Evolutionary conservation across 2,797 vertebrate genomes (phyloP), one percentile per base, ranked within the genome.

Genomic region (Neomorphus geoffroyi): DNA sequence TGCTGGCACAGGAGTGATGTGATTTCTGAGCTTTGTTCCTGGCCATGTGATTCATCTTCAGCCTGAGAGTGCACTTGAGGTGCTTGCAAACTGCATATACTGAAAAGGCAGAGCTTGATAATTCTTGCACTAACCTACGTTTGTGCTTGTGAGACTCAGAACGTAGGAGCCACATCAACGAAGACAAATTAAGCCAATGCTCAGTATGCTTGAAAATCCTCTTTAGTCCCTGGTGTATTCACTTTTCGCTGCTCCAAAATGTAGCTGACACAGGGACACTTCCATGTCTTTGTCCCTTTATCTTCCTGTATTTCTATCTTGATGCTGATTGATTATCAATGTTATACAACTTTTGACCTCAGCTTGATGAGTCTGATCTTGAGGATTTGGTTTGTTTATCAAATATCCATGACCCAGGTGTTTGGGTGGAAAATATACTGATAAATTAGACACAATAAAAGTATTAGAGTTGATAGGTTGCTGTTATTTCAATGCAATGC

Each of bases 261-360:
- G 69, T 66, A 78, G 75, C 65, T 96, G 91, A 90, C 64, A 61
- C 27, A 50, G 91, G 93, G 84, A 80, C 7, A 19, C 53, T 96
- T 96, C 66, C 69, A 30, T 91, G 41, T 77, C 33, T 84, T 96
- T 54, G 32, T 95, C 70, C 0, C 89, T 90, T 13, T 81, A 3
- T 51, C 35, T 54, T 74, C 16, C 30, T 77, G 3, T 78, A 37
- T 90, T 84, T 85, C 79, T 41, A 2, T 65, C 39, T 91, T 71
- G 70, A 71, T 80, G 28, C 60, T 91, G 48, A 88, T 69, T 86
- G 48, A 64, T 92, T 93, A 82, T 88, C 60, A 86, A 21, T 72
- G 73, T 56, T 57, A 24, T 30, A 50, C n/a, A 88, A 37, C 27
- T 70, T 96, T 93, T 87, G 73, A 56, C 27, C 39, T 66, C 28